A percentile compares a stretch with the other conserved stretches of the same genome.
Evolutionary conservation across 1,140 invertebrate genomes (phyloP).

Genomic region (Drosophila neocordata): DNA sequence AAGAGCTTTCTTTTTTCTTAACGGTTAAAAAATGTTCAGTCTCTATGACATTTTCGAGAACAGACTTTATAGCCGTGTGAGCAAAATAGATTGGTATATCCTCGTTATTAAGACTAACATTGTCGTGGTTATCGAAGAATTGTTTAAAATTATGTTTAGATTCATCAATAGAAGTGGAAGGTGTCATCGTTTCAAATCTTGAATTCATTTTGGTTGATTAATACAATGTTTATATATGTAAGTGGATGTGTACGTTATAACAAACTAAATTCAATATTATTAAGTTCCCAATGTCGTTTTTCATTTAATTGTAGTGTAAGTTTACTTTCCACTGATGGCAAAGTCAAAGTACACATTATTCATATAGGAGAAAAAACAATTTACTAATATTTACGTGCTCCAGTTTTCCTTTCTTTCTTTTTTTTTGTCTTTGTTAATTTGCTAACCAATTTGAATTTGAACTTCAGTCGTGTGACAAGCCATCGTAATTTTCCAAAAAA

Average conservation of each 20-base stretch:
- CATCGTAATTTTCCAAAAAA: conserved; percentile 61
- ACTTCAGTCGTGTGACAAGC: conserved; percentile 67
- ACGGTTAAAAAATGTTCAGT: not conserved
- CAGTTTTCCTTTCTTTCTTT: conserved; percentile 9
- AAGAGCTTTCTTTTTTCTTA: not conserved
- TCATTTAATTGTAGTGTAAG: too few relatives aligned
- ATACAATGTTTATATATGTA: not conserved
- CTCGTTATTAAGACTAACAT: too few relatives aligned
- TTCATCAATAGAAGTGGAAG: not conserved
- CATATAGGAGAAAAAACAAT: not conserved
- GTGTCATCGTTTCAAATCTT: not conserved
- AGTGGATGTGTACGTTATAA: not conserved
- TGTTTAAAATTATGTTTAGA: not conserved
- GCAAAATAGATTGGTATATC: not conserved
- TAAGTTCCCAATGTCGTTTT: too few relatives aligned
- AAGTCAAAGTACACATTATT: not conserved
- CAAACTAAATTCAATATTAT: not conserved
- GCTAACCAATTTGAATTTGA: conserved; percentile 50
- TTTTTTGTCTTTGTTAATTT: conserved; percentile 58
- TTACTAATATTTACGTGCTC: conserved; percentile 50
- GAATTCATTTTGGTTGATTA: not conserved
- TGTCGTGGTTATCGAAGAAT: not conserved
- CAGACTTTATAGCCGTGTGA: not conserved
- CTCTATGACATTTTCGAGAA: not conserved
- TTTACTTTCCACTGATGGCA: not conserved